Evolutionary conservation across 30 jellyfish, hydroid and myxozoan genomes (phyloP), one percentile per base, ranked within the genome.

Genomic region (Morbakka virulenta): DNA sequence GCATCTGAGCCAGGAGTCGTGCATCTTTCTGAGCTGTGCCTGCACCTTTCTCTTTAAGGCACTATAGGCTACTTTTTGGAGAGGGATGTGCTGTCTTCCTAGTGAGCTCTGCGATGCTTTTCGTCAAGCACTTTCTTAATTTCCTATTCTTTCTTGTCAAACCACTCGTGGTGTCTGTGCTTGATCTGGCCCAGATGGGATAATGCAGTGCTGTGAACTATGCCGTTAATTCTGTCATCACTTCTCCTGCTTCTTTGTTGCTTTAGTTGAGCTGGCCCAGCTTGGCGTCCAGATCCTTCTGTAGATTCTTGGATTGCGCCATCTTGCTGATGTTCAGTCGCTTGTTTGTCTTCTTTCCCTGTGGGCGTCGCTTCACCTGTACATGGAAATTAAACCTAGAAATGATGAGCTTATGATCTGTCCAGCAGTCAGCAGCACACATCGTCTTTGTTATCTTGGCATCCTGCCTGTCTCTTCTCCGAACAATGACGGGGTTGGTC

Each of bases 381-480:
- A 2, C 49, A 3, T 25, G 3, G 4, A 67, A 17, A 27, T 30
- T 67, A 3, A 67, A 2, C 24, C 25, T 27, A 22, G 63, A 67
- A 20, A 29, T 2, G n/a, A 67, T 27, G 28, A 67, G 57, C 32
- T 13, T 67, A 35, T 69, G 82, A 49, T 35, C 82, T 2, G 74
- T 69, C 70, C 69, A 69, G 31, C 82, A 69, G 12, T 36, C 82
- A 1, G 82, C 74, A 29, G 69, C 74, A 9, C 72, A 25, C 82
- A 69, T 35, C 33, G 82, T 2, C 49, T 29, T 53, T 1, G 87
- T 57, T 20, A 76, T 32, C 9, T 50, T 14, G 2, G 27, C 3
- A 52, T 51, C 82, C 23, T 34, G 3, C 21, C 3, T 52, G 25
- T 52, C 84, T 2, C 20, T 21, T 32, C 47, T 17, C 11, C 89